Conservation (phyloP, 2,888 invertebrate species). For the Napeogenes inachia region DNA sequence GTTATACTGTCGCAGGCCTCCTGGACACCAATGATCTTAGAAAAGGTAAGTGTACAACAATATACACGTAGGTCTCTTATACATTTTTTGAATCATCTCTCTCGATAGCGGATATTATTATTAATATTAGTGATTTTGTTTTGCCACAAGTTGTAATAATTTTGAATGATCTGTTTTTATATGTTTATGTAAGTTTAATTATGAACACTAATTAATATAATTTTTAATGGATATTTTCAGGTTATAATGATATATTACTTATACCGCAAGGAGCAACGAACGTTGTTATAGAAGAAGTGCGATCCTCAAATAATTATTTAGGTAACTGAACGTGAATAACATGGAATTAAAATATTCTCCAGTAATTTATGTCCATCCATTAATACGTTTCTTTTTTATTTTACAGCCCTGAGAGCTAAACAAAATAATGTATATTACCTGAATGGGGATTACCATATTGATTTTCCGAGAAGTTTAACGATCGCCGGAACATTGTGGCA, state of each 20-base stretch:
- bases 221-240: constrained; percentile 61
- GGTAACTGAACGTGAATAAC: constrained; percentile 71
- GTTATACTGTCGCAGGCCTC: constrained; percentile 85
- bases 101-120: too few relatives aligned
- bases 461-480: constrained; percentile 87
- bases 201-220: background rate
- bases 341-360: background rate
- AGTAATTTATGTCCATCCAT: background rate
- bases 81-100: too few relatives aligned
- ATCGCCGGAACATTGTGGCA: constrained; percentile 92
- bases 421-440: constrained; percentile 89
- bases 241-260: constrained; percentile 93
- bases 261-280: constrained; percentile 96
- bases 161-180: background rate
- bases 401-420: constrained; percentile 87
- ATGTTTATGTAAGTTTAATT: too few relatives aligned
- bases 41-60: constrained; percentile 74
- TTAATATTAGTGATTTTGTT: background rate
- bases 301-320: constrained; percentile 92
- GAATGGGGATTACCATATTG: constrained; percentile 96
- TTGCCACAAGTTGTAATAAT: background rate
- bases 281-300: constrained; percentile 86
- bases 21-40: constrained; percentile 85
- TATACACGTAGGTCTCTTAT: too few relatives aligned
- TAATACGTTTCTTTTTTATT: constrained; percentile 6